phyloP scores from a whole-genome alignment of 2,797 vertebrate genomes.

The Clamator glandarius region DNA sequence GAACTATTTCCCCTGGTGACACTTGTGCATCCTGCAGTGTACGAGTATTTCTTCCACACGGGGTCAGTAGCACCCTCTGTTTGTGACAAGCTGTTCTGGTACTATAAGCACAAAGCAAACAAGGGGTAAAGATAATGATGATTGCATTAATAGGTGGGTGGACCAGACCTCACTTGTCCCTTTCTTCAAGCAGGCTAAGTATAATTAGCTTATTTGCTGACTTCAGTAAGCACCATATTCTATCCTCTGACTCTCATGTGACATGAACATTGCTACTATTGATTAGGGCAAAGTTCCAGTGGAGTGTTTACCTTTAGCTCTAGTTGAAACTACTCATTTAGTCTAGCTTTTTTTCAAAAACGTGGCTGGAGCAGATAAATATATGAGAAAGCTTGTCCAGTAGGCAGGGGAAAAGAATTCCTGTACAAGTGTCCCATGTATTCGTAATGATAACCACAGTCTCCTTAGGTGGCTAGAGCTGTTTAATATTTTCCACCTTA shows the following conservation, averaged over 20 bases:
- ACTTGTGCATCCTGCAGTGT: background rate
- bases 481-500: slow-evolving; percentile 36
- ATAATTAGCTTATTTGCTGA: slow-evolving; percentile 82
- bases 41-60: slow-evolving; percentile 55
- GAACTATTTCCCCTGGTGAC: rapidly evolving
- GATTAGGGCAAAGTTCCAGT: slow-evolving; percentile 85
- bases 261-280: slow-evolving; percentile 85
- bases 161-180: slow-evolving; percentile 35
- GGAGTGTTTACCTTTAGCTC: slow-evolving; percentile 71
- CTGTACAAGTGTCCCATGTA: background rate
- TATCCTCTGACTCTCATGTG: slow-evolving; percentile 69
- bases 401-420: background rate
- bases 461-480: slow-evolving; percentile 25
- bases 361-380: slow-evolving; percentile 29
- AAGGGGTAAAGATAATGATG: background rate
- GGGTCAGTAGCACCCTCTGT: slow-evolving; percentile 55
- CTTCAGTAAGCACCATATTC: slow-evolving; percentile 63
- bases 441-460: slow-evolving; percentile 31
- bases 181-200: slow-evolving; percentile 71
- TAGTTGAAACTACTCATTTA: slow-evolving; percentile 60
- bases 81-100: background rate
- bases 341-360: slow-evolving; percentile 45
- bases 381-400: slow-evolving; percentile 9
- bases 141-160: slow-evolving; percentile 41
- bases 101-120: slow-evolving; percentile 2